Evolutionary conservation across 53 echinoderm and acorn worm genomes (phyloP), one percentile per base, ranked within the genome.

Genomic region (Paelopatides confundens): DNA sequence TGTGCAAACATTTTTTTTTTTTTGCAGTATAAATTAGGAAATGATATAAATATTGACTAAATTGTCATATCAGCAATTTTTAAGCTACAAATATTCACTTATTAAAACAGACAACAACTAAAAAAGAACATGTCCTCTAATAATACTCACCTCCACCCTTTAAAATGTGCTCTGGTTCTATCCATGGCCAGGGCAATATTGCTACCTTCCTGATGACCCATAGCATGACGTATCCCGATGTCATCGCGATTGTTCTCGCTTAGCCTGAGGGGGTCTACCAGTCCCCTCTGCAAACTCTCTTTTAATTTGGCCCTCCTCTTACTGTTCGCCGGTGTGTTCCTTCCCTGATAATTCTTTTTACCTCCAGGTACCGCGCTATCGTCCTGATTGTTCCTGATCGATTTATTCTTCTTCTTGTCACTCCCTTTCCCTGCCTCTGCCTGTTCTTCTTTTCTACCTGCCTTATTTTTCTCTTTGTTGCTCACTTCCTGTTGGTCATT

Each of bases 181-280:
- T 58, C 82, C 31, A 12, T 37, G 13, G 24, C 62, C 32, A 62
- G 17, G 21, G 32, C 54, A 26, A 81, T 21, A 63, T 83, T 63
- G 50, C 86, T 88, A n/a, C 78, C 90, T 31, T 93, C 93, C 23
- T 90, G 79, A 38, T 93, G 93, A 26, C 87, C 89, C 69, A 86
- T 93, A 9, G 86, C 90, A 50, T 93, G 90, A 28, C 93, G 70
- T 31, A 69, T 46, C 8, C 93, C 93, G 21, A 67, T 48, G 65
- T 93, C 87, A 26, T 90, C 90, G 38, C 89, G 63, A 29, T 86
- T 63, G 53, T 90, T 89, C 35, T 71, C 89, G 63, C 92, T 89
- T 1, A 85, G 86, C 21, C 76, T 81, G 2, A 87, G 81, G 35
- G 91, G 82, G 82, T 91, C 91, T 62, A 87, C 69, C 14, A 81